Base-by-base conservation (phyloP, 2,888 invertebrate species). In the Agrotis clavis region DNA sequence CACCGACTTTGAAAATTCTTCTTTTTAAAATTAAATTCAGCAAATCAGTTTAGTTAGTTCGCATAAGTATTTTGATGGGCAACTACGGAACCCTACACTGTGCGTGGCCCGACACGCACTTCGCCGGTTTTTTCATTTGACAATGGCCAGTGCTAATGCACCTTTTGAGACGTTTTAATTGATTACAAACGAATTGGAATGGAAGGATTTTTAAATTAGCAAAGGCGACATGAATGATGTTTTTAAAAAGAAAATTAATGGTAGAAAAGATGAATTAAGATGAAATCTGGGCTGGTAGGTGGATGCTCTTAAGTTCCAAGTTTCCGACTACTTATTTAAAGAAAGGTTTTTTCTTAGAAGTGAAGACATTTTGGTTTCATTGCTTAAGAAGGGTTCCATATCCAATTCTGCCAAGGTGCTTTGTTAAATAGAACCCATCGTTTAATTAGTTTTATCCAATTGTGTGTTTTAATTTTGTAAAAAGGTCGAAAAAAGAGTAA, bases 71-170 rank as follows among this genome's bases (percentile, higher is more conserved):
- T n/a, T n/a, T n/a, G n/a, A n/a, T n/a, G n/a, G n/a, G n/a, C n/a
- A n/a, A n/a, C n/a, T n/a, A n/a, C n/a, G n/a, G n/a, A n/a, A n/a
- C n/a, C n/a, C n/a, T n/a, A n/a, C n/a, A n/a, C n/a, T n/a, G n/a
- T n/a, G n/a, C n/a, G n/a, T n/a, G n/a, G n/a, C n/a, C n/a, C n/a
- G n/a, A n/a, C n/a, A n/a, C n/a, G n/a, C n/a, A n/a, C n/a, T n/a
- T n/a, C n/a, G n/a, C n/a, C n/a, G n/a, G n/a, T n/a, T n/a, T n/a
- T 76, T 64, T 64, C 14, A n/a, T 13, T 16, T 47, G 14, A 56
- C 81, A 60, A 75, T 64, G 50, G 60, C 50, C 63, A 63, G 69
- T 56, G 64, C 18, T 68, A 60, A 51, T 63, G 75, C 35, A 47
- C 25, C 30, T 64, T 60, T 79, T 56, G 16, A 47, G 35, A 64